phyloP scores from a whole-genome alignment of 2,888 invertebrate species.

The Mythimna lalbum region DNA sequence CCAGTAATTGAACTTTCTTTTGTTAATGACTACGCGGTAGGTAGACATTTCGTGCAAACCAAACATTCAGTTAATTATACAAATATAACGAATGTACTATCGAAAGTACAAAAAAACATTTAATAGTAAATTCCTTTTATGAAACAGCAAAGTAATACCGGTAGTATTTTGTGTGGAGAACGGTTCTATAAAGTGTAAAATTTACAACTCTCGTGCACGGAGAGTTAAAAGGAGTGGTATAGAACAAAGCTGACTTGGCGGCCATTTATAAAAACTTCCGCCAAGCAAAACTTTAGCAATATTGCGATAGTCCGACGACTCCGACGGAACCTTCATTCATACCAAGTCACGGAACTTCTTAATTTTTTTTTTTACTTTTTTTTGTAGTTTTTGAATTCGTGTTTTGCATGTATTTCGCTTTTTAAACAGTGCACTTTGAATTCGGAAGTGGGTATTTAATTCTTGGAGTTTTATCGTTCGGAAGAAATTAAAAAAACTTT shows the following conservation, averaged over 20 bases:
- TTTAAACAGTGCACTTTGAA: constrained; percentile 60
- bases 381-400: constrained; percentile 48
- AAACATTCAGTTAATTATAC: constrained; percentile 51
- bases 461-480: constrained; percentile 48
- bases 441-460: constrained; percentile 59
- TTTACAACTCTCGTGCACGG: constrained; percentile 75
- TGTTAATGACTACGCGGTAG: constrained; percentile 25
- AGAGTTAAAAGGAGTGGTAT: constrained; percentile 70
- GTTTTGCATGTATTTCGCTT: constrained; percentile 62
- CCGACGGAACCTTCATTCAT: constrained; percentile 75
- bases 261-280: constrained; percentile 84
- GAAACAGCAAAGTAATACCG: constrained; percentile 48
- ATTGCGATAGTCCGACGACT: constrained; percentile 79
- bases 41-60: constrained; percentile 58
- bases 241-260: constrained; percentile 77
- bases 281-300: constrained; percentile 83
- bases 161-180: constrained; percentile 48
- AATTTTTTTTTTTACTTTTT: constrained; percentile 56
- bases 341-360: constrained; percentile 69
- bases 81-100: constrained; percentile 36
- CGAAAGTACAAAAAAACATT: constrained; percentile 28
- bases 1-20: constrained; percentile 41
- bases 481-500: constrained; percentile 50
- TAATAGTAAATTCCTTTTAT: constrained; percentile 47
- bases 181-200: constrained; percentile 73